A percentile compares a stretch with the other conserved stretches of the same genome.
These are phyloP conservation scores for Cephonodes hylas DNA, from an alignment of 2,888 invertebrate genomes.

Conservation along the genomic window DNA sequence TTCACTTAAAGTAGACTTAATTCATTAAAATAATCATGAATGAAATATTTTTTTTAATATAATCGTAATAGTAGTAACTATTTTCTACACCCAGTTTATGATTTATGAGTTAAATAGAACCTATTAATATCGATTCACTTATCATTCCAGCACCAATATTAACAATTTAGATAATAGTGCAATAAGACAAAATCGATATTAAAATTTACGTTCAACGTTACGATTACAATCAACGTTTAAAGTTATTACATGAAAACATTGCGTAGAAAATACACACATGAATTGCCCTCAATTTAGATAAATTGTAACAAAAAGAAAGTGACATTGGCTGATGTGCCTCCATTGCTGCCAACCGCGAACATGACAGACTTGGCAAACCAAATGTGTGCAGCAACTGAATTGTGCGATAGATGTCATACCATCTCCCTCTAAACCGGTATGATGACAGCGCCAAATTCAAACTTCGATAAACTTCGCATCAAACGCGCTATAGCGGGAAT, in stretches of 20 bases:
- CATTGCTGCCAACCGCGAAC: background rate
- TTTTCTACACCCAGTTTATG: too few relatives aligned
- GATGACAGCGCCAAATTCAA: conserved; percentile 56
- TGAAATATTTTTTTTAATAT: background rate
- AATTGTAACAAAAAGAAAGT: background rate
- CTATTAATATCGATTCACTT: too few relatives aligned
- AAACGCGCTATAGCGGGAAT: conserved; percentile 46
- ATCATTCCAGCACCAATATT: too few relatives aligned
- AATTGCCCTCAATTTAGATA: background rate
- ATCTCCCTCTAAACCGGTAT: conserved; percentile 54
- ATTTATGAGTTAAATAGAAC: too few relatives aligned
- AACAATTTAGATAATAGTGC: too few relatives aligned
- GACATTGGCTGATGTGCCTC: background rate
- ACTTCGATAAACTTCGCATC: conserved; percentile 47
- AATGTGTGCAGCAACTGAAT: conserved; percentile 5
- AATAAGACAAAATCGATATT: too few relatives aligned
- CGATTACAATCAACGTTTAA: too few relatives aligned
- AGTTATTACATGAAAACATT: background rate
- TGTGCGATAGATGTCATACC: conserved; percentile 28
- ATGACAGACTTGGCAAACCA: background rate
- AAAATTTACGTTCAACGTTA: too few relatives aligned
- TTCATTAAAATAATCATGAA: background rate
- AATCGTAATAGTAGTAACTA: too few relatives aligned
- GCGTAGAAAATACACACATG: background rate
- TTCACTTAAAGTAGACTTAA: conserved; percentile 19